Percentiles rank a stretch among this genome's conserved stretches.
These are phyloP conservation scores for Alcis repandata DNA, from an alignment of 2,888 invertebrate species.

Conservation along the genomic window DNA sequence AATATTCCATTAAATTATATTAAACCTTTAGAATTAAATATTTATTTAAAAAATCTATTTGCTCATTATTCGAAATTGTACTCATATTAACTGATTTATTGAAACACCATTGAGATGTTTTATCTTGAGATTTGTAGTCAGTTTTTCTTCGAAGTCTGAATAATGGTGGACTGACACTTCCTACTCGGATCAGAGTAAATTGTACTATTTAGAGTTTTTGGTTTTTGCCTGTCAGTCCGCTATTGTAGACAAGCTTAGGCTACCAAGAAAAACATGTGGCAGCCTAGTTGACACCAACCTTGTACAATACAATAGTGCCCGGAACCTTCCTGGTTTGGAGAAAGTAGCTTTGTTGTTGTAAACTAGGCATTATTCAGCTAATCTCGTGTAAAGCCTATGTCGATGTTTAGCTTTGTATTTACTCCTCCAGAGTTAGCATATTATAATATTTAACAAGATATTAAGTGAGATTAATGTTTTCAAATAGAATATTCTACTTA, in stretches of 20 bases:
- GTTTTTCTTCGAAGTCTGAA: not conserved
- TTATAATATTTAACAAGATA: constrained; percentile 73
- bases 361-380: constrained; percentile 28
- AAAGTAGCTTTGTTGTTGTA: constrained; percentile 13
- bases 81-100: constrained; percentile 74
- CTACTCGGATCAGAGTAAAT: not conserved
- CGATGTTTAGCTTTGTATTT: constrained; percentile 61
- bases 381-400: constrained; percentile 60
- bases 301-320: not conserved
- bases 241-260: too few species aligned
- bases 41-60: constrained; percentile 80
- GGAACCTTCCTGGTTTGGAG: not conserved
- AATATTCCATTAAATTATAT: constrained; percentile 84
- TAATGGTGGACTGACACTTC: not conserved
- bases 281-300: not conserved
- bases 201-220: not conserved
- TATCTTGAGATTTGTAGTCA: constrained; percentile 31
- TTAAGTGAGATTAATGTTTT: constrained; percentile 85
- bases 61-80: constrained; percentile 83
- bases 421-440: constrained; percentile 70
- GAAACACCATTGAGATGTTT: constrained; percentile 50
- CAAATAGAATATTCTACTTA: constrained; percentile 59
- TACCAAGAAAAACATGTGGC: too few species aligned
- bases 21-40: constrained; percentile 74
- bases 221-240: not conserved